Conservation (phyloP, 2,797 vertebrate species). For the Kryptolebias ocellatus region DNA sequence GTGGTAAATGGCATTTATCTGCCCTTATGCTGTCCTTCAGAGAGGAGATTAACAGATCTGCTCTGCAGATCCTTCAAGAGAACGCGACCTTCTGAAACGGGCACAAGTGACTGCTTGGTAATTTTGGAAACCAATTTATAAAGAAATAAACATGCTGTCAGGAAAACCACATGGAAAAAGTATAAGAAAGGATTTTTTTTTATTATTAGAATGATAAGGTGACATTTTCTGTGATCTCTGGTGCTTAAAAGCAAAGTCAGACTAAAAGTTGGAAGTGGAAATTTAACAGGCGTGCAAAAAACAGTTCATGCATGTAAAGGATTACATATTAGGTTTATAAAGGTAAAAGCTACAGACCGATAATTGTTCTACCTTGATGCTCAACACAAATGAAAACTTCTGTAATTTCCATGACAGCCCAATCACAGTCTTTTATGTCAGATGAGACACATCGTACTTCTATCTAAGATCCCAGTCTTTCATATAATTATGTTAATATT, state of each 20-base stretch:
- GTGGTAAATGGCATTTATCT: slow-evolving; percentile 70
- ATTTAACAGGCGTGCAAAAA: background rate
- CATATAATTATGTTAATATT: slow-evolving; percentile 62
- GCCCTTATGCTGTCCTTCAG: slow-evolving; percentile 73
- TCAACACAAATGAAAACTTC: slow-evolving; percentile 26
- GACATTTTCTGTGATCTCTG: slow-evolving; percentile 9
- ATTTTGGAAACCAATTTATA: slow-evolving; percentile 28
- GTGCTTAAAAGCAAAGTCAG: slow-evolving; percentile 2
- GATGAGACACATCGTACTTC: slow-evolving; percentile 24
- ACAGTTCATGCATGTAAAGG: background rate
- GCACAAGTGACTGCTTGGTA: slow-evolving; percentile 23
- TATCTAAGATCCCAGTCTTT: slow-evolving; percentile 14
- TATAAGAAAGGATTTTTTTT: slow-evolving; percentile 9
- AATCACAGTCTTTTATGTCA: slow-evolving; percentile 41
- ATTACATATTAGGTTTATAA: background rate
- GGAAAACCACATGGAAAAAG: slow-evolving; percentile 24
- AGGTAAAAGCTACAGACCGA: background rate
- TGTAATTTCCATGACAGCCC: slow-evolving; percentile 34
- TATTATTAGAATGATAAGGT: slow-evolving; percentile 33
- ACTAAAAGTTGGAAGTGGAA: slow-evolving; percentile 2
- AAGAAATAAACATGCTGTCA: slow-evolving; percentile 33
- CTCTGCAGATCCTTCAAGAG: slow-evolving; percentile 49
- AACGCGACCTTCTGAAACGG: slow-evolving; percentile 56
- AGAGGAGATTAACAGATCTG: slow-evolving; percentile 63
- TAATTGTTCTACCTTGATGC: slow-evolving; percentile 4